phyloP scores from a whole-genome alignment of 1,140 invertebrate genomes.

The Papilio glaucus region DNA sequence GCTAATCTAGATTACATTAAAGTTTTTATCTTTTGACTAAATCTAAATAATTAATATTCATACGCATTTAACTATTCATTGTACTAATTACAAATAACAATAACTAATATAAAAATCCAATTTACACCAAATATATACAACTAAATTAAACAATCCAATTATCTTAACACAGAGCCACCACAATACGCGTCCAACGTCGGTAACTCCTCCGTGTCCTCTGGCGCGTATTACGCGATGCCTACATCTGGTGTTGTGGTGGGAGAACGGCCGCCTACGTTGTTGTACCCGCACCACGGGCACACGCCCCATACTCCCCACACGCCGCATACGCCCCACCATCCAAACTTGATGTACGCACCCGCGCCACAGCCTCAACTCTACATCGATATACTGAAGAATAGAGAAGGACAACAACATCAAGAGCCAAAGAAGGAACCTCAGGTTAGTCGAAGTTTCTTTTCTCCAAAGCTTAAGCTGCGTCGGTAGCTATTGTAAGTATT shows the following conservation, averaged over 20 bases:
- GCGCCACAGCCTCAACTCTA: conserved; percentile 69
- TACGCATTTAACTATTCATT: neutral
- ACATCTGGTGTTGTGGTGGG: conserved; percentile 67
- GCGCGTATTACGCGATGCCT: conserved; percentile 71
- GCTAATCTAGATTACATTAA: neutral
- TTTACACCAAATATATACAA: neutral
- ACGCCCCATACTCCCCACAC: conserved; percentile 59
- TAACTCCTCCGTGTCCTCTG: conserved; percentile 58
- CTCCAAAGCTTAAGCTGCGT: neutral
- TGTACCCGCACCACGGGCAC: conserved; percentile 76
- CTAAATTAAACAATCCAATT: neutral
- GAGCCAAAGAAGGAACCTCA: conserved; percentile 73
- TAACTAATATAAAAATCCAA: neutral
- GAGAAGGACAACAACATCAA: conserved; percentile 65
- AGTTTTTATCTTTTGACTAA: neutral
- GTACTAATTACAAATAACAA: neutral
- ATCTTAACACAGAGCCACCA: conserved; percentile 59
- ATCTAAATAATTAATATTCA: neutral
- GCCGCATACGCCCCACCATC: conserved; percentile 65
- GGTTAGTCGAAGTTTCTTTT: conserved; percentile 42
- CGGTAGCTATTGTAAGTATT: conserved; percentile 23
- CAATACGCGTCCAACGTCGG: conserved; percentile 71
- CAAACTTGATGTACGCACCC: conserved; percentile 72
- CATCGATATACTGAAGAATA: conserved; percentile 71
- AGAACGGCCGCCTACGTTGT: conserved; percentile 67